Base-by-base conservation (phyloP, 2,888 invertebrate species). In the Miltochrista miniata region DNA sequence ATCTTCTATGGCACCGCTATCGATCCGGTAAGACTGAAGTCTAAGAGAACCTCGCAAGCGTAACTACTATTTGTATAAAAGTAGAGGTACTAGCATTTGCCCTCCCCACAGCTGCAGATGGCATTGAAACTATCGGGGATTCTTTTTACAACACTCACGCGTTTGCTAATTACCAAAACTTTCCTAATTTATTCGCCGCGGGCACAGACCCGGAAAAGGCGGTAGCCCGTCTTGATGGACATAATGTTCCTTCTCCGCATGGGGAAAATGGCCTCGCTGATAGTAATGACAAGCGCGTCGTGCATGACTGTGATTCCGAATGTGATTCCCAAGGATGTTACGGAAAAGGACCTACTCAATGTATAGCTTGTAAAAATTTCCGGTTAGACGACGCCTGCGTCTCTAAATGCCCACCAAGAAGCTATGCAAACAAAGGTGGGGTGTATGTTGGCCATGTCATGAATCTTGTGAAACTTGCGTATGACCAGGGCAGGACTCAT, bases 1-100 rank as follows among this genome's bases (percentile, higher is more conserved):
- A 96, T 99, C 73, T 96, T 99, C 84, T 98, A 99, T 79, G 99
- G 99, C 38, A 99, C 99, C 2, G 94, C 96, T 38, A 93, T 94
- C 1, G 96, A 97, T 77, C 98, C 98, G 0, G 94, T 97, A 55
- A 93, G 96, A 59, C 86, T 96, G 49, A 93, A 94, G 62, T 84
- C 92, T n/a, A 82, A 92, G 73, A 87, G 92, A 49, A 83, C 93
- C 68, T 77, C 92, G 69, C 87, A 89, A 65, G n/a, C n/a, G n/a
- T n/a, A n/a, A n/a, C n/a, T n/a, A n/a, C n/a, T n/a, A n/a, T n/a
- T n/a, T n/a, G n/a, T n/a, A n/a, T n/a, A n/a, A n/a, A n/a, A n/a
- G n/a, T n/a, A n/a, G 76, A 80, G 68, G 71, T 87, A 64, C 93
- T 93, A 68, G 92, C 93, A 12, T 95, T 93, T 74, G 93, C 94